Base-by-base conservation (phyloP, 92 coral and sea anemone genomes). In the Porites divaricata region DNA sequence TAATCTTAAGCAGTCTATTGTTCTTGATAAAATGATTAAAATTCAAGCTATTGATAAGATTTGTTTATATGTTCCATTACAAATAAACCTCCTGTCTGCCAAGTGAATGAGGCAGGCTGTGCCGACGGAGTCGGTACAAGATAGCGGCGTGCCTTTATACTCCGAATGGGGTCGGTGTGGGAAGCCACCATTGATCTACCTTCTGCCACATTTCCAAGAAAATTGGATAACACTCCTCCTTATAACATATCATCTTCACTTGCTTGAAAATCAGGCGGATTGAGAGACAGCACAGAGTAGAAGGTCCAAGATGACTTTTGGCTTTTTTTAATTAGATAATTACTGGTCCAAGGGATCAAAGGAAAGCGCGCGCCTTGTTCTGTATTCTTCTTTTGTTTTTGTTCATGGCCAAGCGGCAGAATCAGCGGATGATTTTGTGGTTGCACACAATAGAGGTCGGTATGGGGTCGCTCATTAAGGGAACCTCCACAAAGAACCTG, bases 71-170 rank as follows among this genome's bases (percentile, higher is more conserved):
- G 79, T 72, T 59, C 76, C 70, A 61, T 63, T 56, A 11, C 59
- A 81, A 81, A 81, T 81, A 59, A 81, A 72, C 62, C 79, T 61
- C 63, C 68, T 82, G 78, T 82, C 86, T 82, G 86, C 72, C 52
- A 50, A 23, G 72, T 82, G 79, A 82, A 61, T 82, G 78, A 82
- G 72, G 63, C 78, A 72, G 63, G 63, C 23, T 73, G 19, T 73
- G 86, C 86, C 86, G 86, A 82, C 86, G 61, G 53, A 12, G 86
- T 59, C 79, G 63, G 70, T 72, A 9, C 7, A 21, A 82, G 86
- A 82, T 82, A 82, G 86, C 86, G 86, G 86, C 79, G 59, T 63
- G 71, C 86, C 49, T 82, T 82, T 82, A 50, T 57, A 53, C 86
- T 82, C 72, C 79, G 49, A 61, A 79, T 82, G 79, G 86, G 86